Percentiles rank a stretch among this genome's conserved stretches.
These are phyloP conservation scores for Teleiodes luculella DNA, from an alignment of 2,888 invertebrate genomes.

Conservation along the genomic window DNA sequence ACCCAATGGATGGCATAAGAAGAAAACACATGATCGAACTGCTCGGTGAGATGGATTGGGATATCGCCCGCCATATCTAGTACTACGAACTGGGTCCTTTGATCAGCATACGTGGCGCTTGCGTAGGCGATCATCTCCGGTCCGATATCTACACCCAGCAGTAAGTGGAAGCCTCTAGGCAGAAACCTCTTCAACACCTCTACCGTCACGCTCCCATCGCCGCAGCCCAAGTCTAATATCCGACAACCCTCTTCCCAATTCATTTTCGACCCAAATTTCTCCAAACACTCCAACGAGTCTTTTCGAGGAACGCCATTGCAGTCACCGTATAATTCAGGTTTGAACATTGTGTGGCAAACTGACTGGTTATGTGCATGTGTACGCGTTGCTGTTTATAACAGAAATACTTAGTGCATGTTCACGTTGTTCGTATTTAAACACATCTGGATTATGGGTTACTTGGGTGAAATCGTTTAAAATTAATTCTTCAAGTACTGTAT, in stretches of 20 bases:
- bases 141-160: conserved; percentile 13
- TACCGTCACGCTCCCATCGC: conserved; percentile 85
- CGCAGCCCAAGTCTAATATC: conserved; percentile 86
- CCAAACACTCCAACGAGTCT: conserved; percentile 63
- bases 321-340: background rate
- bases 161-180: background rate
- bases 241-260: conserved; percentile 73
- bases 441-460: too few relatives aligned
- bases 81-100: conserved; percentile 4
- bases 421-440: too few relatives aligned
- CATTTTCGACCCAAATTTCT: conserved; percentile 79
- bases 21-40: conserved; percentile 18
- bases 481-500: too few relatives aligned
- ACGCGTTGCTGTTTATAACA: too few relatives aligned
- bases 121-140: conserved; percentile 13
- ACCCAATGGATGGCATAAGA: conserved; percentile 18
- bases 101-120: background rate
- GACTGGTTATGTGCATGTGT: too few relatives aligned
- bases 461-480: too few relatives aligned
- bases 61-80: background rate
- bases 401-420: too few relatives aligned
- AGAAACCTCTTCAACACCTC: conserved; percentile 58
- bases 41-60: conserved; percentile 1
- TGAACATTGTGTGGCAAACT: background rate
- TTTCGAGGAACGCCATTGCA: background rate